These are phyloP conservation scores for Leptatherina wallacei DNA, from an alignment of 2,797 vertebrate genomes.

Conservation along the genomic window DNA sequence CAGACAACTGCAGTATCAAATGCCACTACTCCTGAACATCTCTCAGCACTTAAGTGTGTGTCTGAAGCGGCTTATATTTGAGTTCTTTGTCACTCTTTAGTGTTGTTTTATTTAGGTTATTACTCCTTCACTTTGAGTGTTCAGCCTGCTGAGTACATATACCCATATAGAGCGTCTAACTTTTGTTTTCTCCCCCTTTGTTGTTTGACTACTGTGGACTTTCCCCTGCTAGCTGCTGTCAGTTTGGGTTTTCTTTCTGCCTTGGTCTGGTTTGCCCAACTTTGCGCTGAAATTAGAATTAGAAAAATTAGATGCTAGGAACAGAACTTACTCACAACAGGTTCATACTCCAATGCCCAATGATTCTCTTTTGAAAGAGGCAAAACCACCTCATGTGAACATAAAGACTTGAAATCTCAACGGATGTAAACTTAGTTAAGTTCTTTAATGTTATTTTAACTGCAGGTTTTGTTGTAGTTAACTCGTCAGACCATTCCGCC, in stretches of 20 bases:
- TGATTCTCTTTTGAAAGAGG: too few species aligned
- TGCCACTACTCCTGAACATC: background rate
- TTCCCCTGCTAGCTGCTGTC: background rate
- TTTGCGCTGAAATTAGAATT: background rate
- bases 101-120: background rate
- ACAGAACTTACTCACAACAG: background rate
- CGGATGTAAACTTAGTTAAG: background rate
- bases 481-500: background rate
- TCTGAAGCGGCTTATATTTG: background rate
- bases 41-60: too few species aligned
- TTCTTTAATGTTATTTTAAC: background rate
- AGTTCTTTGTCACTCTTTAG: background rate
- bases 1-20: background rate
- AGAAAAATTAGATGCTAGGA: background rate
- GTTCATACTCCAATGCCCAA: background rate
- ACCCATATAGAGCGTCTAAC: background rate
- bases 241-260: background rate
- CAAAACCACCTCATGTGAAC: too few species aligned
- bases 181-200: background rate
- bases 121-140: background rate
- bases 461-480: background rate
- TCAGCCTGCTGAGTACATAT: background rate
- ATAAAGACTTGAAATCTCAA: background rate
- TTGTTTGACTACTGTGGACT: background rate
- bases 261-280: background rate